Base-by-base conservation (phyloP, 1,140 invertebrate species). In the Chrysopa pallens region DNA sequence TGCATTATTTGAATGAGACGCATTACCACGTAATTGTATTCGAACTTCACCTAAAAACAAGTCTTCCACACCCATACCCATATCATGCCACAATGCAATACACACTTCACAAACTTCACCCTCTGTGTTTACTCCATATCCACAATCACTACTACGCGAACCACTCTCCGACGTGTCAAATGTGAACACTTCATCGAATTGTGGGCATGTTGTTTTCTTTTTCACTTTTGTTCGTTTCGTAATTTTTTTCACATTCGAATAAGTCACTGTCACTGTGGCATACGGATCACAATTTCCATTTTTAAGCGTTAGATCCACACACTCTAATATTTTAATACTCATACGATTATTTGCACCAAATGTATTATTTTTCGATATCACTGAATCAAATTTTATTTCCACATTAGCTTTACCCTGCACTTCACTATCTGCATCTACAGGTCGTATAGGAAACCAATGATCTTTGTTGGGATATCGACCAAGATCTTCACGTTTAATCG, bases 211-310 rank as follows among this genome's bases (percentile, higher is more conserved):
- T 38, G 86, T 91, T 68, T 91, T 92, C 65, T 89, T 90, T 56
- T 76, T 79, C 36, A 82, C 78, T 64, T 84, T 88, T 11, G 87
- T 90, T 52, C 80, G 74, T 58, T 80, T 84, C n/a, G 73, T 73
- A 48, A 88, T 75, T 62, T 74, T 72, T 60, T 83, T 82, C 46
- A 78, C 78, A 63, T 84, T 89, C 52, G 74, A 74, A 61, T 85
- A 85, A 28, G 74, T 67, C 38, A 90, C 74, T 28, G 79, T 80
- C 48, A 88, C 77, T 44, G 78, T 72, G 46, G 84, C 84, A 61
- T 82, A 90, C 4, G 88, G 85, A 69, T 93, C 87, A 70, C 87
- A 93, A 52, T 79, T 76, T 55, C 85, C 84, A 66, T 89, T 88
- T 57, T 84, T 85, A 46, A 88, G 78, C 42, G 85, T 83, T 54